phyloP scores from a whole-genome alignment of 2,888 invertebrate genomes.

The Luffia ferchaultella region DNA sequence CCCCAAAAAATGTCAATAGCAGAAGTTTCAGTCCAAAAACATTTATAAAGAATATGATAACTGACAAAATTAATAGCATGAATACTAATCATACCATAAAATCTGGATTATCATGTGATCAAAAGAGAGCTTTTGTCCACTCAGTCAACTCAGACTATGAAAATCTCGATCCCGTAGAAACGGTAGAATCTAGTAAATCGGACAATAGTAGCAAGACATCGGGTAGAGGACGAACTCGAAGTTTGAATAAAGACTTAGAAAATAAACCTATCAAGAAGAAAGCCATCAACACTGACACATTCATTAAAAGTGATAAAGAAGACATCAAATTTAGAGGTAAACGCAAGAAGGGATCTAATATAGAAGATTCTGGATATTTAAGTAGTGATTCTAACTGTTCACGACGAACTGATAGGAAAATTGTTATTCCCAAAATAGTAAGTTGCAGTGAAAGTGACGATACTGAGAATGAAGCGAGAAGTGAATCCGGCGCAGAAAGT shows the following conservation, averaged over 20 bases:
- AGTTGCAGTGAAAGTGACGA: slow-evolving; percentile 80
- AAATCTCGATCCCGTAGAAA: slow-evolving; percentile 28
- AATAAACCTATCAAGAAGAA: neutral
- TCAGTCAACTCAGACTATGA: slow-evolving; percentile 60
- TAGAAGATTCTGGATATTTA: slow-evolving; percentile 84
- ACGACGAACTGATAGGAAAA: slow-evolving; percentile 42
- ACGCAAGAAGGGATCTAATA: slow-evolving; percentile 42
- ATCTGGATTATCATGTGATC: slow-evolving; percentile 35
- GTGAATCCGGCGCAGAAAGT: slow-evolving; percentile 89
- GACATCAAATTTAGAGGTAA: slow-evolving; percentile 34
- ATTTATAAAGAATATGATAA: slow-evolving; percentile 29
- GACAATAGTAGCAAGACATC: slow-evolving; percentile 25
- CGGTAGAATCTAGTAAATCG: slow-evolving; percentile 12
- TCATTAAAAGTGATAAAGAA: slow-evolving; percentile 35
- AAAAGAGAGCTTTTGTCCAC: slow-evolving; percentile 59
- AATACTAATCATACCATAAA: slow-evolving; percentile 25
- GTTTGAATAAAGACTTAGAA: slow-evolving; percentile 2
- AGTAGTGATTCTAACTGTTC: slow-evolving; percentile 81
- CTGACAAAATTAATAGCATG: slow-evolving; percentile 24
- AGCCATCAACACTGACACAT: slow-evolving; percentile 47
- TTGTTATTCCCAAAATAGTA: slow-evolving; percentile 56
- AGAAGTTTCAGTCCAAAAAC: slow-evolving; percentile 67
- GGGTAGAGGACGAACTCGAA: slow-evolving; percentile 26
- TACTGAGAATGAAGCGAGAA: slow-evolving; percentile 80
- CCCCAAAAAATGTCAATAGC: slow-evolving; percentile 72